Percentiles rank a stretch among this genome's conserved stretches.
These are phyloP conservation scores for Bellardia pandia DNA, from an alignment of 2,888 invertebrate genomes.

Conservation along the genomic window DNA sequence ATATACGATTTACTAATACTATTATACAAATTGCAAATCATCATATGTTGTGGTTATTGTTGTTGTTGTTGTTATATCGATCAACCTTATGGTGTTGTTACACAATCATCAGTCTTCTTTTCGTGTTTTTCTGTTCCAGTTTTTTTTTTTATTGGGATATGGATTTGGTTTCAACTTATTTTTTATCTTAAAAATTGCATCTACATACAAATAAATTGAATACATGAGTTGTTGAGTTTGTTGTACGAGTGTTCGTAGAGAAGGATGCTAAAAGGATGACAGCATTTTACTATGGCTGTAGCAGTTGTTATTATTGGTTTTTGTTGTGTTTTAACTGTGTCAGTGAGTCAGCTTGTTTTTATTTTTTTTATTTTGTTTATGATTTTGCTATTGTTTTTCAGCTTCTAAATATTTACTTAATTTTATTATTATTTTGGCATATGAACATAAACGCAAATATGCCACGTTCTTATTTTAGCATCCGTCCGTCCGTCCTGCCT, in stretches of 20 bases:
- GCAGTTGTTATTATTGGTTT: constrained; percentile 13
- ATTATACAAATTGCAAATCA: constrained; percentile 43
- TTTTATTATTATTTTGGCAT: constrained; percentile 29
- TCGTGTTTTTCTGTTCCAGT: constrained; percentile 23
- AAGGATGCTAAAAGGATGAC: constrained; percentile 36
- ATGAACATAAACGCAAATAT: constrained; percentile 5
- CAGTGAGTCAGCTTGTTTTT: constrained; percentile 57
- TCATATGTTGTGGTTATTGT: constrained; percentile 23
- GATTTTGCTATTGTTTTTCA: constrained; percentile 11
- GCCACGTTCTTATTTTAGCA: constrained; percentile 30
- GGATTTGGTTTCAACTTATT: constrained; percentile 13
- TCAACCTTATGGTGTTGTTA: constrained; percentile 50
- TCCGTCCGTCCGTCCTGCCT: not conserved
- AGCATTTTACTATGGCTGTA: constrained; percentile 5
- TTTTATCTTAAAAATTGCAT: constrained; percentile 51
- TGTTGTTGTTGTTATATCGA: constrained; percentile 30
- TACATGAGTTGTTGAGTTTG: constrained; percentile 7
- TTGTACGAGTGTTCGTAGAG: not conserved
- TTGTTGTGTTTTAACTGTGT: constrained; percentile 37
- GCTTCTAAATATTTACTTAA: constrained; percentile 36
- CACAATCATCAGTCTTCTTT: constrained; percentile 40
- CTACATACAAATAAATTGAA: constrained; percentile 38
- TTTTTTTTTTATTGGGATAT: not conserved
- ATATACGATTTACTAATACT: not conserved
- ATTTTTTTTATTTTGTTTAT: not conserved